Percentiles rank a stretch among this genome's conserved stretches.
These are phyloP conservation scores for Scaptomyza graminum DNA, from an alignment of 1,140 invertebrate species.

Conservation along the genomic window DNA sequence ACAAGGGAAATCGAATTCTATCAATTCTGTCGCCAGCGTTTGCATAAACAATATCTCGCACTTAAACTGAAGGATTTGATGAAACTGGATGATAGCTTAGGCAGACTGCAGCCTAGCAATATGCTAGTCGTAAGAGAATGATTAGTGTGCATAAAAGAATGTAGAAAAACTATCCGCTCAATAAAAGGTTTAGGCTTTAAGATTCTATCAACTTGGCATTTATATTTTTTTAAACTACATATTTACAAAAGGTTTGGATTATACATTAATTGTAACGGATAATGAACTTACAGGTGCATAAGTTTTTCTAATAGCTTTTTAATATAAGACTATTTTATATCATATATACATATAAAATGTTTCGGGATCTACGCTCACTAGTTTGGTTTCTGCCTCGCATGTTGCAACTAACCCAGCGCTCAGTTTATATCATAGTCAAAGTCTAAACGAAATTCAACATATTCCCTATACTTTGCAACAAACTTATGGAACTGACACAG, in stretches of 20 bases:
- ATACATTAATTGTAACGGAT: neutral
- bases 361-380: neutral
- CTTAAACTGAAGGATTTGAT: constrained; percentile 72
- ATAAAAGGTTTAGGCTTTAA: neutral
- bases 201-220: neutral
- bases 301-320: neutral
- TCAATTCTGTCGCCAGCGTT: constrained; percentile 93
- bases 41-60: constrained; percentile 91
- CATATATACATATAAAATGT: neutral
- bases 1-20: constrained; percentile 96
- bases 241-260: neutral
- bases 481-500: constrained; percentile 35
- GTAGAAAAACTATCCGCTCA: neutral
- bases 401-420: neutral
- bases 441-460: constrained; percentile 12
- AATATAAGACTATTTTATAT: neutral
- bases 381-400: neutral
- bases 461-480: neutral
- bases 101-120: constrained; percentile 30
- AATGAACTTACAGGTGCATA: neutral
- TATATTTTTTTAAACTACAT: neutral
- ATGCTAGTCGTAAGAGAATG: constrained; percentile 45
- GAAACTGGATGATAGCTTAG: constrained; percentile 55
- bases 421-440: neutral
- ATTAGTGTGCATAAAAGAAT: constrained; percentile 36